These are phyloP conservation scores for Agonopterix arenella DNA, from an alignment of 2,888 invertebrate species.

Conservation along the genomic window DNA sequence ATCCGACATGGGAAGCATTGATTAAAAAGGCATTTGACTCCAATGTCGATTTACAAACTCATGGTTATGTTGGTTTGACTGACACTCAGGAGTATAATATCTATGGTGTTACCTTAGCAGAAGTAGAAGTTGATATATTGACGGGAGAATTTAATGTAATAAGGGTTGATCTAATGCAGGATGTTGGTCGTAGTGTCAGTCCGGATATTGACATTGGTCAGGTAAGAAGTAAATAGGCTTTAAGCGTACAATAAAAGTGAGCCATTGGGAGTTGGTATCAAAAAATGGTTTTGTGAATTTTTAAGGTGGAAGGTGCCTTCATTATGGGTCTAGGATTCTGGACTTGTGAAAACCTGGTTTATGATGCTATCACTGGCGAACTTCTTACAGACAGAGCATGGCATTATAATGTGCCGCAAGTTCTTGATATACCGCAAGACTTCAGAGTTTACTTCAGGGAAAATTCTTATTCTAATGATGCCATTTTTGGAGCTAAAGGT, in stretches of 20 bases:
- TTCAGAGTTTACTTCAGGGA: slow-evolving; percentile 81
- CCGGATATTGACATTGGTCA: slow-evolving; percentile 84
- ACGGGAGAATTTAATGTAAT: slow-evolving; percentile 83
- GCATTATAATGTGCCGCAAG: slow-evolving; percentile 85
- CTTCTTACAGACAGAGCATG: slow-evolving; percentile 86
- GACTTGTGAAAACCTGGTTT: slow-evolving; percentile 83
- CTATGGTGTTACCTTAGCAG: slow-evolving; percentile 77
- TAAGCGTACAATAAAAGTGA: not conserved
- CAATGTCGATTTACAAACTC: slow-evolving; percentile 72
- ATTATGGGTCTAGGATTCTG: slow-evolving; percentile 86
- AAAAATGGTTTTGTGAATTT: not conserved
- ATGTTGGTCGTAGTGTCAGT: slow-evolving; percentile 81
- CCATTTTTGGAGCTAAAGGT: slow-evolving; percentile 26
- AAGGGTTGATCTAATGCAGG: slow-evolving; percentile 82
- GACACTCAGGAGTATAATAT: slow-evolving; percentile 70
- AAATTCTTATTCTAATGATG: slow-evolving; percentile 80
- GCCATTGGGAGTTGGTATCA: not conserved
- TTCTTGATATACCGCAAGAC: slow-evolving; percentile 86
- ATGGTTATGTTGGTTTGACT: slow-evolving; percentile 59
- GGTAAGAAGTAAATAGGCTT: slow-evolving; percentile 27
- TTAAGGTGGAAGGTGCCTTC: slow-evolving; percentile 82
- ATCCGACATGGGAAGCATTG: slow-evolving; percentile 75
- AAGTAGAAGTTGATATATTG: slow-evolving; percentile 85
- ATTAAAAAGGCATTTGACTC: slow-evolving; percentile 64
- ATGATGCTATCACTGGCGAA: slow-evolving; percentile 78